These are phyloP conservation scores for Taphrorychus bicolor DNA, from an alignment of 2,888 invertebrate genomes.

Conservation along the genomic window DNA sequence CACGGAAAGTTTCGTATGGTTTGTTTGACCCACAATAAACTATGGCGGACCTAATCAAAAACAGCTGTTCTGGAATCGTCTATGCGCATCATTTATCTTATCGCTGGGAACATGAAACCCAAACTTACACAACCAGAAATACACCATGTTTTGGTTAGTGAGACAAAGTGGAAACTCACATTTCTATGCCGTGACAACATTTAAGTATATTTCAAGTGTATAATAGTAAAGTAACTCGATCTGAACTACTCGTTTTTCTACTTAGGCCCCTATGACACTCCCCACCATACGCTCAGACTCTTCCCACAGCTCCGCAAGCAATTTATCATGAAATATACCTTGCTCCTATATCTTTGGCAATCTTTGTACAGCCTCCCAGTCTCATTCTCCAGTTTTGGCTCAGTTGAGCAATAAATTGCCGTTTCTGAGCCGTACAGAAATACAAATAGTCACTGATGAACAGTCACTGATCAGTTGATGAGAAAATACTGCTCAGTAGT, in stretches of 20 bases:
- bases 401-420: slow-evolving; percentile 78
- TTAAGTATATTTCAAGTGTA: too few species aligned
- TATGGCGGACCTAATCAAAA: too few species aligned
- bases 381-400: slow-evolving; percentile 65
- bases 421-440: slow-evolving; percentile 78
- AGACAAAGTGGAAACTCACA: too few species aligned
- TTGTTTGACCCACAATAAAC: too few species aligned
- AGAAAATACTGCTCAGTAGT: too few species aligned
- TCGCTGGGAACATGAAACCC: background rate
- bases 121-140: background rate
- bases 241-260: too few species aligned
- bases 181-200: too few species aligned
- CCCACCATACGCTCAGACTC: slow-evolving; percentile 47
- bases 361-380: slow-evolving; percentile 80
- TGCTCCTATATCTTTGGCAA: slow-evolving; percentile 70
- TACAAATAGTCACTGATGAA: background rate
- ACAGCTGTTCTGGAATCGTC: too few species aligned
- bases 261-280: background rate
- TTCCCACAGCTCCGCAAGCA: slow-evolving; percentile 74
- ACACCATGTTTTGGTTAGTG: too few species aligned
- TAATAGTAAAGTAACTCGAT: too few species aligned
- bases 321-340: slow-evolving; percentile 67
- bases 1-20: too few species aligned
- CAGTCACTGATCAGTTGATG: too few species aligned
- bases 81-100: background rate